Evolutionary conservation across 2,113 vertebrate genomes (phyloP).

Genomic region (Mobula hypostoma): DNA sequence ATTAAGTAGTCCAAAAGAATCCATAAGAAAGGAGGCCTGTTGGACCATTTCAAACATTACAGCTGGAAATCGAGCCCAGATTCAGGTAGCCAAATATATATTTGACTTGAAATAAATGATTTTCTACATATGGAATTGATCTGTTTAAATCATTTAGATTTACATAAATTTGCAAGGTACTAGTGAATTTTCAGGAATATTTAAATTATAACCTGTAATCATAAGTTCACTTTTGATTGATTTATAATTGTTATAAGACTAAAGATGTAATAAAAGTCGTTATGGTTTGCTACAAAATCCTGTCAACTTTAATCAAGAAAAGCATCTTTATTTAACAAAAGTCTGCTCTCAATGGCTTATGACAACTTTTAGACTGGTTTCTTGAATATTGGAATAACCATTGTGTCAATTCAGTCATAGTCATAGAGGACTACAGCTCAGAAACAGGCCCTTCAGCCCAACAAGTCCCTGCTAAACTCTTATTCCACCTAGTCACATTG

Average conservation of each 20-base stretch:
- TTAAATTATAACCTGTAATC: background rate
- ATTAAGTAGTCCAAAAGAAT: slow-evolving; percentile 92
- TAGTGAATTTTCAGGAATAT: background rate
- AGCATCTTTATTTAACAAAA: background rate
- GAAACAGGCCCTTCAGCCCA: too few relatives aligned
- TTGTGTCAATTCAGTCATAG: too few relatives aligned
- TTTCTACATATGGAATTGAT: background rate
- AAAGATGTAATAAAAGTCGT: background rate
- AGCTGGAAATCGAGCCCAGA: slow-evolving; percentile 91
- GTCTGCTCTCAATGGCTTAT: too few relatives aligned
- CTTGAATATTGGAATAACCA: too few relatives aligned
- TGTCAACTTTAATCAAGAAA: background rate
- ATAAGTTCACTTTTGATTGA: background rate
- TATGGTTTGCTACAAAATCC: background rate
- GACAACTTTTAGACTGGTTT: too few relatives aligned
- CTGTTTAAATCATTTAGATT: background rate
- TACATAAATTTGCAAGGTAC: background rate
- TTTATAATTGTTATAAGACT: background rate
- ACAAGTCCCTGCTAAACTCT: too few relatives aligned
- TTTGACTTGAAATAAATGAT: background rate
- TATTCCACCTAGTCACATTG: too few relatives aligned
- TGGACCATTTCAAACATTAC: slow-evolving; percentile 99
- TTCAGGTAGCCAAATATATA: slow-evolving; percentile 67
- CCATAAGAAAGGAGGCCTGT: slow-evolving; percentile 95
- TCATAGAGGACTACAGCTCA: background rate